Percentiles rank a stretch among this genome's conserved stretches.
These are phyloP conservation scores for Strix uralensis DNA, from an alignment of 2,113 vertebrate genomes.

Conservation along the genomic window DNA sequence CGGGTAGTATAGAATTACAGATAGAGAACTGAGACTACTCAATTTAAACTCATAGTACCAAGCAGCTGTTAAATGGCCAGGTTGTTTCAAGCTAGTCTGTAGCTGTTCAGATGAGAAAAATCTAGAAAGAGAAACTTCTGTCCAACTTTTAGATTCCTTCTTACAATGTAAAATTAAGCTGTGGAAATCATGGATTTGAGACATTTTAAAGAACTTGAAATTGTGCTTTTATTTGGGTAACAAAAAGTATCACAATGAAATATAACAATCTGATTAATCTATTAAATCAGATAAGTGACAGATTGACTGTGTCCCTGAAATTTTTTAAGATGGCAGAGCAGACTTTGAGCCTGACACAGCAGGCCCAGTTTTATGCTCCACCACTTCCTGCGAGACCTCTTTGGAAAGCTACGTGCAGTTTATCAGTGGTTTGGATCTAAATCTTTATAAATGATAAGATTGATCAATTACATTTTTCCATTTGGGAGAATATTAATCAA, in stretches of 20 bases:
- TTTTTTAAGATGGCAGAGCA: neutral
- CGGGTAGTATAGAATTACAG: neutral
- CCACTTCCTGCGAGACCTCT: neutral
- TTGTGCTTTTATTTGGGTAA: neutral
- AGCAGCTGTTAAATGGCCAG: neutral
- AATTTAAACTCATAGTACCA: neutral
- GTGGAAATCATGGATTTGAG: neutral
- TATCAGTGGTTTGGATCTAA: accelerated
- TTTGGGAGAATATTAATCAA: neutral
- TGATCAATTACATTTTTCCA: neutral
- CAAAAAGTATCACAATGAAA: neutral
- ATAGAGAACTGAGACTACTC: neutral
- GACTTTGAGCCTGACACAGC: neutral
- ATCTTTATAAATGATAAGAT: neutral
- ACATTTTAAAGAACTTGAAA: neutral
- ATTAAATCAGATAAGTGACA: neutral
- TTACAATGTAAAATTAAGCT: neutral
- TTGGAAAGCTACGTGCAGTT: neutral
- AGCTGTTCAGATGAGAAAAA: neutral
- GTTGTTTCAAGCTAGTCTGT: neutral
- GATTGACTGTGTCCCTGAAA: neutral
- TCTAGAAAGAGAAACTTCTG: neutral
- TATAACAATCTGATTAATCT: neutral
- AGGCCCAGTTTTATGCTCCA: neutral
- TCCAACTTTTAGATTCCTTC: neutral